Base-by-base conservation (phyloP, 2,888 invertebrate genomes). In the Mesoligia furuncula region DNA sequence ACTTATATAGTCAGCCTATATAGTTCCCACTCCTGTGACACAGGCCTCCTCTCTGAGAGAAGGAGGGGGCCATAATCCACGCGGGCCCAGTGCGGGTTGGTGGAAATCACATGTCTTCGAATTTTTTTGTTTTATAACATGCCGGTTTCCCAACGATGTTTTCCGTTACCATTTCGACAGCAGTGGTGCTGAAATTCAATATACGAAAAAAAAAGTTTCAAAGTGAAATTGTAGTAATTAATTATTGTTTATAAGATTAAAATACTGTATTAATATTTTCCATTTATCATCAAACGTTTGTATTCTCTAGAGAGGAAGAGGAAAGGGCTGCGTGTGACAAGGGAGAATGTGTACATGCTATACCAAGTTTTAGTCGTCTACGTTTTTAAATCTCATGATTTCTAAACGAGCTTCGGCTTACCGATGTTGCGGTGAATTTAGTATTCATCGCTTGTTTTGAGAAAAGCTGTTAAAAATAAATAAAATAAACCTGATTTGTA, bases 221-320 rank as follows among this genome's bases (percentile, higher is more conserved):
- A 75, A 73, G 64, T 64, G 71, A 48, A 73, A 67, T 42, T 54
- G 36, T 31, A 45, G 54, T 8, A 78, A 72, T 78, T 73, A 71
- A 73, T 62, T 71, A 73, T 74, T 75, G 75, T 72, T 77, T 77
- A 36, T 64, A 61, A 54, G 62, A 69, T 78, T 24, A 76, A 17
- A 51, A 66, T 48, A 24, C 61, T 68, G 20, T 64, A 62, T 78
- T 75, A 61, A 75, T 67, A 67, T 81, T 75, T 75, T 27, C 27
- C 36, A 48, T 73, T 80, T 75, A 68, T 75, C 62, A 72, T 81
- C 74, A 74, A 68, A 59, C 73, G 36, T 54, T 4, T 76, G 59
- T 36, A 15, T 31, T 74, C 66, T 54, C 42, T n/a, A 31, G 67
- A 57, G 72, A 27, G 7, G 1, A 11, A 39, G 4, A 9, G 5